Conservation (phyloP, 2,888 invertebrate species). For the Cryptocephalus moraei region DNA sequence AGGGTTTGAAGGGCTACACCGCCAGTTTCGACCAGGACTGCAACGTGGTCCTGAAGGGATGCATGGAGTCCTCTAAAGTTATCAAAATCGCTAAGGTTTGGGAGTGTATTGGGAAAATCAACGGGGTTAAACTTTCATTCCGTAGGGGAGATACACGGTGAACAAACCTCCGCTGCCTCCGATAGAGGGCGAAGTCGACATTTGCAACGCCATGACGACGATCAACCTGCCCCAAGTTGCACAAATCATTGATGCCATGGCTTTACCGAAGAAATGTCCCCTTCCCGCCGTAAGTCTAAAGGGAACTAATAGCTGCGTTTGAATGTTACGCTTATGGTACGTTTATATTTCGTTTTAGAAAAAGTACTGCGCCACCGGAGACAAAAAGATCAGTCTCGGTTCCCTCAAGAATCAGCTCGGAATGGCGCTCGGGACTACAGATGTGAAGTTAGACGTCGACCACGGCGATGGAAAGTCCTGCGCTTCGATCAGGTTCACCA, state of each 20-base stretch:
- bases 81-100: constrained; percentile 32
- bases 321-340: neutral
- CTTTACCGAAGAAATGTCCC: neutral
- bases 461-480: neutral
- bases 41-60: constrained; percentile 37
- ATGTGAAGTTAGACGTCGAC: neutral
- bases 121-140: neutral
- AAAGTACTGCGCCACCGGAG: neutral
- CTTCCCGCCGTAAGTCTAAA: neutral
- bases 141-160: constrained; percentile 31
- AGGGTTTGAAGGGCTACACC: constrained; percentile 12
- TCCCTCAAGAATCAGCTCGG: neutral
- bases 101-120: neutral
- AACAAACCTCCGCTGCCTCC: constrained; percentile 37
- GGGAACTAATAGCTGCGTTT: neutral
- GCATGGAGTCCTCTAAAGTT: constrained; percentile 33
- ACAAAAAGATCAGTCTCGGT: neutral
- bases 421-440: neutral
- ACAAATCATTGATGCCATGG: neutral
- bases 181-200: constrained; percentile 36
- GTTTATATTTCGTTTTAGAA: neutral
- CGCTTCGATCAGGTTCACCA: neutral
- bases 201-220: constrained; percentile 25
- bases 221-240: neutral
- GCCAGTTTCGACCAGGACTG: constrained; percentile 34